phyloP scores from a whole-genome alignment of 53 echinoderm and acorn worm species.

The Holothuria leucospilota region DNA sequence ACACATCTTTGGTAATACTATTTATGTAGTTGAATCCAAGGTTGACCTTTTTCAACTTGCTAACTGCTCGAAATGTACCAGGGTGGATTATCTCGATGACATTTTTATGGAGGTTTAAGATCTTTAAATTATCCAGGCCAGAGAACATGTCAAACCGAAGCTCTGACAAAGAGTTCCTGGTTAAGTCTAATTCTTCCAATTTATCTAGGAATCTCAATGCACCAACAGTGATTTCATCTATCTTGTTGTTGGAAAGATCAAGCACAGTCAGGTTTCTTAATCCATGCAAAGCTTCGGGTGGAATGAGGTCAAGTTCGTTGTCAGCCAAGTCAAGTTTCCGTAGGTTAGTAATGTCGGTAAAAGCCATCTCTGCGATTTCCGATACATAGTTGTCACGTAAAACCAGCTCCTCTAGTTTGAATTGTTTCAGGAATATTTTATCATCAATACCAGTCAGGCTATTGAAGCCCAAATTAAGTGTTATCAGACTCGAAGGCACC shows the following conservation, averaged over 20 bases:
- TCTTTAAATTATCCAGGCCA: conserved; percentile 9
- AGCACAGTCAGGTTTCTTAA: neutral
- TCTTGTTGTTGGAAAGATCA: conserved; percentile 24
- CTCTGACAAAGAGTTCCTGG: conserved; percentile 31
- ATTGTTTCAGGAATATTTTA: neutral
- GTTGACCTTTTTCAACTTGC: conserved; percentile 7
- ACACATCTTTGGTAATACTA: conserved; percentile 4
- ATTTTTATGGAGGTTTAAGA: conserved; percentile 33
- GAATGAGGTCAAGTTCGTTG: conserved; percentile 35
- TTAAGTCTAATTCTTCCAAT: conserved; percentile 24
- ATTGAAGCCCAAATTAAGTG: conserved; percentile 13
- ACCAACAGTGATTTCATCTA: conserved; percentile 26
- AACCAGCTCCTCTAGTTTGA: neutral
- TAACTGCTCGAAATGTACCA: conserved; percentile 27
- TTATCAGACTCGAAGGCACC: neutral
- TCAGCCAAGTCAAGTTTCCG: neutral
- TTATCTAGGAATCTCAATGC: conserved; percentile 9
- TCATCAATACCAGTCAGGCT: conserved; percentile 2
- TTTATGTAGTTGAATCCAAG: conserved; percentile 24
- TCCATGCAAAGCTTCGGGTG: conserved; percentile 36
- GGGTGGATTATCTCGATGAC: conserved; percentile 18
- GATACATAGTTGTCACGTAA: conserved; percentile 25
- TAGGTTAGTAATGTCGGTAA: conserved; percentile 4
- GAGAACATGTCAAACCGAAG: conserved; percentile 21
- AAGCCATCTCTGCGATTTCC: conserved; percentile 13